These are phyloP conservation scores for Paratilapia polleni DNA, from an alignment of 2,113 vertebrate genomes.

Conservation along the genomic window DNA sequence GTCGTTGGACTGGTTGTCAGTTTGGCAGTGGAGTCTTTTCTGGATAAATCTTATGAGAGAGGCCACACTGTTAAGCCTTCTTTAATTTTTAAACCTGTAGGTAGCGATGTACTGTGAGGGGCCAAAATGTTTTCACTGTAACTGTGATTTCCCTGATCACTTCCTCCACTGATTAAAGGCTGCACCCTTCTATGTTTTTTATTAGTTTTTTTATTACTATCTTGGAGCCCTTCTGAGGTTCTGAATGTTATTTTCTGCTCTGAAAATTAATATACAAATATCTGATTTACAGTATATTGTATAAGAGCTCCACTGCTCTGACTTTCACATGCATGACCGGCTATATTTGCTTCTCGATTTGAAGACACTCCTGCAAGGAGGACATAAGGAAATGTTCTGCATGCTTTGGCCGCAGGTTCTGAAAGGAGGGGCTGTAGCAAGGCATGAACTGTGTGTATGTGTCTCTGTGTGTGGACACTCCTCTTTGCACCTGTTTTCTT, in stretches of 20 bases:
- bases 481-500: conserved; percentile 75
- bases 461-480: conserved; percentile 36
- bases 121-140: background rate
- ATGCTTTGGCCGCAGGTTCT: conserved; percentile 73
- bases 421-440: conserved; percentile 36
- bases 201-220: background rate
- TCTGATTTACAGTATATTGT: background rate
- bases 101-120: background rate
- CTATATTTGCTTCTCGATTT: conserved; percentile 66
- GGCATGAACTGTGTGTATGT: conserved; percentile 13
- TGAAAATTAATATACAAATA: too few species aligned
- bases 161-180: background rate
- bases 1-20: too few species aligned
- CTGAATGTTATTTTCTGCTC: background rate
- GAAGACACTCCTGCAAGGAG: conserved; percentile 54
- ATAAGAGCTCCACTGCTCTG: conserved; percentile 25
- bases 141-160: background rate
- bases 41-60: background rate
- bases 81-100: background rate
- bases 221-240: background rate
- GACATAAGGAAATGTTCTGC: conserved; percentile 73
- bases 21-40: background rate
- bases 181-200: too few species aligned
- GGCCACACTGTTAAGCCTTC: background rate
- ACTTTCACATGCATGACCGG: conserved; percentile 45